Conservation (phyloP, 2,888 invertebrate genomes). For the Asteroscopus sphinx region DNA sequence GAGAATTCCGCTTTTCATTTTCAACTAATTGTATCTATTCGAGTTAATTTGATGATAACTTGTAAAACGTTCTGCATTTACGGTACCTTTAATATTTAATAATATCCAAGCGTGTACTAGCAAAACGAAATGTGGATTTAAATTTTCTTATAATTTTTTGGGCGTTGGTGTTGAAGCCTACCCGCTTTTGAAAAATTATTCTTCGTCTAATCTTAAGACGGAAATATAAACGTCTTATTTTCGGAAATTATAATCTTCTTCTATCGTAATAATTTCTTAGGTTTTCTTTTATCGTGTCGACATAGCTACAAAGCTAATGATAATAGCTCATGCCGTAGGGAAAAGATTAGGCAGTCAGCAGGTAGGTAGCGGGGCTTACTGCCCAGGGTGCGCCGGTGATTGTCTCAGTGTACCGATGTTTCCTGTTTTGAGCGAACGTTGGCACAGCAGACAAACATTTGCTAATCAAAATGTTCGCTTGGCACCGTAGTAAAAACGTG, state of each 20-base stretch:
- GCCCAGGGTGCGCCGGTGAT: too few species aligned
- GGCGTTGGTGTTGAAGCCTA: constrained; percentile 1
- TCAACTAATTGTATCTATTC: constrained; percentile 25
- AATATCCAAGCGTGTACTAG: constrained; percentile 10
- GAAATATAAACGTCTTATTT: constrained; percentile 5
- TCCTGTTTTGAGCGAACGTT: too few species aligned
- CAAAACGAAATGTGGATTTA: constrained; percentile 14
- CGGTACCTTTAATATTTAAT: constrained; percentile 29
- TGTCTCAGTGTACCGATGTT: too few species aligned
- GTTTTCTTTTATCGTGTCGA: too few species aligned
- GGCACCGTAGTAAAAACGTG: too few species aligned
- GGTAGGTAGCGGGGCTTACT: too few species aligned
- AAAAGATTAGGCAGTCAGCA: too few species aligned
- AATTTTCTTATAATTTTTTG: constrained; percentile 33
- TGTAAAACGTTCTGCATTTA: constrained; percentile 26
- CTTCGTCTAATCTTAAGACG: constrained; percentile 4
- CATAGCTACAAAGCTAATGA: too few species aligned
- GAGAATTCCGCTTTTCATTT: constrained; percentile 17
- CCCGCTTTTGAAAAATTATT: constrained; percentile 20
- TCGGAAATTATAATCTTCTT: not conserved
- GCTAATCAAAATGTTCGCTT: too few species aligned
- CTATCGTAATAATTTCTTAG: too few species aligned
- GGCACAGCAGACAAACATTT: too few species aligned
- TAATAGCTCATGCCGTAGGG: too few species aligned
- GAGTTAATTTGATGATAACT: constrained; percentile 34